These are phyloP conservation scores for Mus spicilegus DNA, from an alignment of 2,113 vertebrate species.

Conservation along the genomic window DNA sequence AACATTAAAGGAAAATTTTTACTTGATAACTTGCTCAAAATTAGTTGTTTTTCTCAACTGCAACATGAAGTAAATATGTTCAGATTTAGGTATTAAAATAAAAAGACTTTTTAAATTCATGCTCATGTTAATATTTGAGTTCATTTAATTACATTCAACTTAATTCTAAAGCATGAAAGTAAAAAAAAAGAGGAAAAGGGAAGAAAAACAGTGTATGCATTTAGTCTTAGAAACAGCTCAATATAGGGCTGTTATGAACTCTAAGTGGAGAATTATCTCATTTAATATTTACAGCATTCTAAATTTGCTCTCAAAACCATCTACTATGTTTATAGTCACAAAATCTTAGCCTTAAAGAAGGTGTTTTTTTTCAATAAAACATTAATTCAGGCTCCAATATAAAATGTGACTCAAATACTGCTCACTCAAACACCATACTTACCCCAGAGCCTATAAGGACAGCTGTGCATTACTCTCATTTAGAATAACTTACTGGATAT, in stretches of 20 bases:
- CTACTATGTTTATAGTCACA: not conserved
- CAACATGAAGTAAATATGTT: not conserved
- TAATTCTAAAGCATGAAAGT: not conserved
- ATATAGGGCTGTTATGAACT: not conserved
- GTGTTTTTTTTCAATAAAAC: not conserved
- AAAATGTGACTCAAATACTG: not conserved
- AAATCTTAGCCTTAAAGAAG: not conserved
- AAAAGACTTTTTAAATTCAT: not conserved
- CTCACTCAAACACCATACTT: not conserved
- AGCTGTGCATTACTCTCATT: not conserved
- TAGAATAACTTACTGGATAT: not conserved
- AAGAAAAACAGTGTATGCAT: too few species aligned
- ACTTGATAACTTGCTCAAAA: not conserved
- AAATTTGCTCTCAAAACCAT: not conserved
- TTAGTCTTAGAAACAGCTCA: not conserved
- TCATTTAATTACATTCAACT: not conserved
- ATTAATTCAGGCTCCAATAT: not conserved
- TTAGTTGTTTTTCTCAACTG: not conserved
- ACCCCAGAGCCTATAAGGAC: accelerated
- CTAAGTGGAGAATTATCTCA: not conserved
- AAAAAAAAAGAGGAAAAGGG: not conserved
- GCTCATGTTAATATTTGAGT: not conserved
- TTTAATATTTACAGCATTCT: not conserved
- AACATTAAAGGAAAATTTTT: too few species aligned
- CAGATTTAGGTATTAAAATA: not conserved